Conservation (phyloP, 1,140 invertebrate species). For the Neodiprion virginianus region DNA sequence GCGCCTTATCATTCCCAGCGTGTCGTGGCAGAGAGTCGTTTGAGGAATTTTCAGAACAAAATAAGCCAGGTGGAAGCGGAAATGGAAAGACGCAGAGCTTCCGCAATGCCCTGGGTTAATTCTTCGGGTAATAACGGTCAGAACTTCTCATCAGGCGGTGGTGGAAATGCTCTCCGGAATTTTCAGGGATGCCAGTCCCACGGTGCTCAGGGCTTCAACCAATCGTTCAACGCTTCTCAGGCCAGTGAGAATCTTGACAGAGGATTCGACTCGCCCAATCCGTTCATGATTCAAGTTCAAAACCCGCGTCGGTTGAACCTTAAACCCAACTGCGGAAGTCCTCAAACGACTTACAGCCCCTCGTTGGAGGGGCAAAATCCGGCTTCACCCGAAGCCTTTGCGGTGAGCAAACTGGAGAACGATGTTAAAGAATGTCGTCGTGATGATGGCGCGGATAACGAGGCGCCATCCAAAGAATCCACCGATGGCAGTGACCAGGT, state of each 20-base stretch:
- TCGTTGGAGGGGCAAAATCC: neutral
- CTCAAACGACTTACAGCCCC: conserved; percentile 38
- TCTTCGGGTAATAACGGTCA: too few relatives aligned
- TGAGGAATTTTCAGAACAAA: conserved; percentile 47
- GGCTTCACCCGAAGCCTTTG: neutral
- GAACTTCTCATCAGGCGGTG: neutral
- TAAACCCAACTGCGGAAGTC: conserved; percentile 43
- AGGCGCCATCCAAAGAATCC: neutral
- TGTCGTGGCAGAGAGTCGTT: conserved; percentile 40
- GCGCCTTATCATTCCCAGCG: conserved; percentile 48
- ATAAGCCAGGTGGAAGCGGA: conserved; percentile 50
- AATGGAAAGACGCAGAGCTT: conserved; percentile 43
- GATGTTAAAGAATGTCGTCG: neutral
- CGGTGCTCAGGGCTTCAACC: conserved; percentile 14
- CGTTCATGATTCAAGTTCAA: conserved; percentile 39
- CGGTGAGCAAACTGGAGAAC: neutral
- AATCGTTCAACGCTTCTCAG: conserved; percentile 22
- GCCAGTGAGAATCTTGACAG: conserved; percentile 6
- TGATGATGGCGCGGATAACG: neutral
- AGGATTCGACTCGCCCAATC: conserved; percentile 43
- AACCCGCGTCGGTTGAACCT: conserved; percentile 45
- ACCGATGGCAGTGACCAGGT: conserved; percentile 28
- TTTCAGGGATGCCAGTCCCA: too few relatives aligned
- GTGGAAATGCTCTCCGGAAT: neutral
- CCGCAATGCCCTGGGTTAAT: conserved; percentile 21